phyloP scores from a whole-genome alignment of 2,888 invertebrate genomes.

The Thereva unica region DNA sequence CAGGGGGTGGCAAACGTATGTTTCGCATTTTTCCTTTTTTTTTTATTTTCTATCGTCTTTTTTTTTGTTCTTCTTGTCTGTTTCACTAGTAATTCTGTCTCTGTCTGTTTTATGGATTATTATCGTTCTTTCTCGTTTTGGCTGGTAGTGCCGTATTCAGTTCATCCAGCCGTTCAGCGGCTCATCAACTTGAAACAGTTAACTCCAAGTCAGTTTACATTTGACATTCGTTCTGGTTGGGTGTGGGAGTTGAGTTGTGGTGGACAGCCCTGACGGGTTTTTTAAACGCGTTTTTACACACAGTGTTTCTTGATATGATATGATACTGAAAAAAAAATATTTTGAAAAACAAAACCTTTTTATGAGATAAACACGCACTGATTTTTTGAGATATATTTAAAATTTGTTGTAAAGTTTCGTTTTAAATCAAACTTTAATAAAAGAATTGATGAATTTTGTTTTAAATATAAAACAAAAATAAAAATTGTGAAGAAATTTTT shows the following conservation, averaged over 20 bases:
- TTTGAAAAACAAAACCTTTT: neutral
- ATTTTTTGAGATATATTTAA: no score
- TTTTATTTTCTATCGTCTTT: constrained; percentile 1
- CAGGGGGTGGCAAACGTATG: constrained; percentile 13
- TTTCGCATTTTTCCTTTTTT: constrained; percentile 1
- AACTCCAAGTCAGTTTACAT: constrained; percentile 32
- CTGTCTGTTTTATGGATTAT: no score
- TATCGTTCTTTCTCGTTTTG: constrained; percentile 20
- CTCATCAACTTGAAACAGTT: constrained; percentile 34
- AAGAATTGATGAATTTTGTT: constrained; percentile 2
- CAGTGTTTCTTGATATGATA: no score
- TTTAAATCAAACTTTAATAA: neutral
- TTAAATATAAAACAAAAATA: constrained; percentile 1
- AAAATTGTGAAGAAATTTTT: neutral
- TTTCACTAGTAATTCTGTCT: no score
- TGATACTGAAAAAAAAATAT: constrained; percentile 1
- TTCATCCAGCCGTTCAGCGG: constrained; percentile 33
- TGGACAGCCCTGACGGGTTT: constrained; percentile 25
- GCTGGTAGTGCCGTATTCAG: constrained; percentile 27
- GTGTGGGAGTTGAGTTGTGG: constrained; percentile 31
- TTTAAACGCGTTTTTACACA: constrained; percentile 12
- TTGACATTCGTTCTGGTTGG: constrained; percentile 35
- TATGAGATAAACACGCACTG: no score
- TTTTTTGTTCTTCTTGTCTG: neutral
- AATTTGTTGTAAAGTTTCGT: no score